Conservation (phyloP, 2,888 invertebrate genomes). For the Archips crataeganus region DNA sequence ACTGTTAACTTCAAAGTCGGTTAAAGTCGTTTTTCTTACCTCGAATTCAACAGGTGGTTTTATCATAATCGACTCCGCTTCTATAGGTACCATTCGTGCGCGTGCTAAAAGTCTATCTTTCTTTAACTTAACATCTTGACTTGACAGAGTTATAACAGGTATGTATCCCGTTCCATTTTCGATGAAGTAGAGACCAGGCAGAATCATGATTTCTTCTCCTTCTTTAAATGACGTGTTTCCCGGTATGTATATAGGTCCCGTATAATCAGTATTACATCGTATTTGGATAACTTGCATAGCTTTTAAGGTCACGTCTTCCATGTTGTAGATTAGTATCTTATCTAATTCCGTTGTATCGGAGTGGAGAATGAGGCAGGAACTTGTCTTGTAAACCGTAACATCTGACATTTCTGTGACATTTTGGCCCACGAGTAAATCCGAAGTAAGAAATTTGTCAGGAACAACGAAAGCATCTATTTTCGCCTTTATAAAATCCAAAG, state of each 20-base stretch:
- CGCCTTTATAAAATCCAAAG: conserved; percentile 29
- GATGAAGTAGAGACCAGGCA: conserved; percentile 10
- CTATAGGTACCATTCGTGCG: neutral
- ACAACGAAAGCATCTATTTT: conserved; percentile 32
- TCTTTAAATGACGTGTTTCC: conserved; percentile 2
- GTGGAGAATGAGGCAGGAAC: conserved; percentile 4
- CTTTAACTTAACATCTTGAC: neutral
- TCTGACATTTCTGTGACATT: conserved; percentile 38
- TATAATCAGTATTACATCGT: conserved; percentile 2
- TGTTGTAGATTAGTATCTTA: neutral
- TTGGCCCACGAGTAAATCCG: conserved; percentile 41
- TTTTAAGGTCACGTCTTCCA: neutral
- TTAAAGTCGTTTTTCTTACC: no score
- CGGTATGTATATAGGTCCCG: conserved; percentile 12
- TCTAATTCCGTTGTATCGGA: conserved; percentile 18
- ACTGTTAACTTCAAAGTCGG: no score
- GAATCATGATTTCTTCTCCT: conserved; percentile 6
- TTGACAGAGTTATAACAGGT: neutral
- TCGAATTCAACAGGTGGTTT: neutral
- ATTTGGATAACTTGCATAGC: no score
- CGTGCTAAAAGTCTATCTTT: conserved; percentile 7
- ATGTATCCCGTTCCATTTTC: neutral
- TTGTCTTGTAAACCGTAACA: conserved; percentile 33
- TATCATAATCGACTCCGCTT: neutral
- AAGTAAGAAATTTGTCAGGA: conserved; percentile 22